These are phyloP conservation scores for Rousettus leschenaultii DNA, from an alignment of 2,113 vertebrate species.

Conservation along the genomic window DNA sequence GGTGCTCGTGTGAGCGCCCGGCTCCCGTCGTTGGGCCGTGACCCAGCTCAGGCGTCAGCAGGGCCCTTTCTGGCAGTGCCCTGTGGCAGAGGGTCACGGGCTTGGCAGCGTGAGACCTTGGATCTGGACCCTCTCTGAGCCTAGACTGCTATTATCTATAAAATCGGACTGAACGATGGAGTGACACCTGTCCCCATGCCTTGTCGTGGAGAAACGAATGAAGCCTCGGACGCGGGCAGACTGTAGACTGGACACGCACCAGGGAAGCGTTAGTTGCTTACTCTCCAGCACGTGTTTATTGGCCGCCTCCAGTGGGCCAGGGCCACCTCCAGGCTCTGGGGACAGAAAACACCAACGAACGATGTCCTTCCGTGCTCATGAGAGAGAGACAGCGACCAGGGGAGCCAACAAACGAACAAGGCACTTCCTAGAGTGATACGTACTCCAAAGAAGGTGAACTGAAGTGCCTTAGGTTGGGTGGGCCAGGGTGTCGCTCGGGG, in stretches of 20 bases:
- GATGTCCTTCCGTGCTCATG: no score
- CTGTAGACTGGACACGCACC: accelerated
- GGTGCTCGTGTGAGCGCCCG: accelerated
- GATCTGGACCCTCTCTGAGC: neutral
- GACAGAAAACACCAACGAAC: neutral
- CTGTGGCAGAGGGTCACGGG: neutral
- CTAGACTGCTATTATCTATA: neutral
- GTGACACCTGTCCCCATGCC: neutral
- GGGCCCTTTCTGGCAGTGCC: accelerated
- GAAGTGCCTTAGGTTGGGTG: no score
- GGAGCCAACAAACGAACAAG: neutral
- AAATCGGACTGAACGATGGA: neutral
- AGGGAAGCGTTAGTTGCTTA: no score
- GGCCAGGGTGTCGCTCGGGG: neutral
- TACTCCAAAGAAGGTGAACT: neutral
- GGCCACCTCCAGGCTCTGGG: neutral
- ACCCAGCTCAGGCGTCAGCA: accelerated
- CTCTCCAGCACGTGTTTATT: accelerated
- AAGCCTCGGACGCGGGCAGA: accelerated
- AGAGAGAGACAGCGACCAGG: neutral
- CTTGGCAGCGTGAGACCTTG: neutral
- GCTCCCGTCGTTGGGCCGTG: accelerated
- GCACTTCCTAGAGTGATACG: neutral
- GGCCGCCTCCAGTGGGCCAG: neutral
- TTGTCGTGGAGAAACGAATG: neutral